phyloP scores from a whole-genome alignment of 2,888 invertebrate species.

The Lasius platythorax region DNA sequence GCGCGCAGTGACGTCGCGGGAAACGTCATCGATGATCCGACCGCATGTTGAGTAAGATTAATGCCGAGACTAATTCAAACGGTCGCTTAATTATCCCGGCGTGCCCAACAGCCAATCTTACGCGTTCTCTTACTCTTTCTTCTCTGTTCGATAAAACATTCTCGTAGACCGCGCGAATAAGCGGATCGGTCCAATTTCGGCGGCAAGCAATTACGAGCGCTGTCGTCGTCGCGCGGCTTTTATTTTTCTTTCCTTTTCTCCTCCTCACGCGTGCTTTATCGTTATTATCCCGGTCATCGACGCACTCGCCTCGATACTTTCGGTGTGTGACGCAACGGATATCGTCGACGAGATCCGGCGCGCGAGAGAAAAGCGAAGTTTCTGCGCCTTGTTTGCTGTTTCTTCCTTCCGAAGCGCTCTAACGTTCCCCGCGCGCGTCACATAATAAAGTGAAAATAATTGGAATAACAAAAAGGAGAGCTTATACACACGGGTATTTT shows the following conservation, averaged over 20 bases:
- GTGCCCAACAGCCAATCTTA: constrained; percentile 34
- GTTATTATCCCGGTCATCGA: constrained; percentile 67
- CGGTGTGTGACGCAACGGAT: constrained; percentile 67
- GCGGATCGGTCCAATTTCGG: constrained; percentile 67
- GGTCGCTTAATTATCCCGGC: constrained; percentile 67
- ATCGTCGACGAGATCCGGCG: neutral
- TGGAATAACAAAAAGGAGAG: too few relatives aligned
- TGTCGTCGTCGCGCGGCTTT: constrained; percentile 34
- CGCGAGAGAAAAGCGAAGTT: constrained; percentile 48
- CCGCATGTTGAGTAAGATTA: constrained; percentile 47
- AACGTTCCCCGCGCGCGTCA: constrained; percentile 64
- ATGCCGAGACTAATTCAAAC: constrained; percentile 58
- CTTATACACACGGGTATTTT: too few relatives aligned
- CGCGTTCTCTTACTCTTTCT: constrained; percentile 17
- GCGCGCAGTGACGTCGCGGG: constrained; percentile 25
- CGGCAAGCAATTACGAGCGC: constrained; percentile 67
- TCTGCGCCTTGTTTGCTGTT: constrained; percentile 63
- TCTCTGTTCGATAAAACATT: constrained; percentile 7
- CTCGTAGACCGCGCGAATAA: constrained; percentile 52
- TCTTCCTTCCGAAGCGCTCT: constrained; percentile 67
- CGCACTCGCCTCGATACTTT: constrained; percentile 62
- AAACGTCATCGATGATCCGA: constrained; percentile 45
- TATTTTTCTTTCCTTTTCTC: neutral
- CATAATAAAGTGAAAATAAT: constrained; percentile 1
- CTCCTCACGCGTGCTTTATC: constrained; percentile 51